A percentile compares a stretch with the other conserved stretches of the same genome.
Conservation (phyloP, 2,113 vertebrate species). For the Benitochromis conjunctus region DNA sequence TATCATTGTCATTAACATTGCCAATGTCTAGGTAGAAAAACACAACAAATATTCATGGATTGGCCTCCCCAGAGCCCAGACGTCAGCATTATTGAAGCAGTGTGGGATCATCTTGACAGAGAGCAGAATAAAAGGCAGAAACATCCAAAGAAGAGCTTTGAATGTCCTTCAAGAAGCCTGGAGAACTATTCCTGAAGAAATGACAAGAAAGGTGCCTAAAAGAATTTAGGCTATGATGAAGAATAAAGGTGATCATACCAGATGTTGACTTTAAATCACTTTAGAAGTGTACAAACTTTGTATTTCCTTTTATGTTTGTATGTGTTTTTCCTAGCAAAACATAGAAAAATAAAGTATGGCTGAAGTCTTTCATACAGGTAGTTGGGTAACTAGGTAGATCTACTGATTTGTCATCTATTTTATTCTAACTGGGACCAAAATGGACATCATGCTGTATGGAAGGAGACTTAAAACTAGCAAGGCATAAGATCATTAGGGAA, state of each 20-base stretch:
- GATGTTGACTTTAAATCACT: neutral
- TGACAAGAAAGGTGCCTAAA: neutral
- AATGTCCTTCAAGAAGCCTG: neutral
- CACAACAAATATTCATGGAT: neutral
- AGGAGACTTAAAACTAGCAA: neutral
- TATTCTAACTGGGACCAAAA: neutral
- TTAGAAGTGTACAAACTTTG: neutral
- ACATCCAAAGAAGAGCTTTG: neutral
- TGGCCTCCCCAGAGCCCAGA: neutral
- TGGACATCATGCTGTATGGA: neutral
- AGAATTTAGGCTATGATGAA: neutral
- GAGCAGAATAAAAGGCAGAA: neutral
- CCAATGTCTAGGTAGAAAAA: neutral
- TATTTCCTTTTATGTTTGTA: neutral
- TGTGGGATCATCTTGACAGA: neutral
- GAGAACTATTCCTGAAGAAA: neutral
- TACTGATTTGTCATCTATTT: neutral
- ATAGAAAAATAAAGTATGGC: neutral
- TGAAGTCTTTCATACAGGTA: neutral
- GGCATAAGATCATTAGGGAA: neutral
- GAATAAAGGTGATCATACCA: neutral
- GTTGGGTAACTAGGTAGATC: neutral
- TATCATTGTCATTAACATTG: neutral
- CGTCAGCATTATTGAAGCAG: neutral
- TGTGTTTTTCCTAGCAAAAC: neutral